These are phyloP conservation scores for Drosophila eugracilis DNA, from an alignment of 1,140 invertebrate species.

Conservation along the genomic window DNA sequence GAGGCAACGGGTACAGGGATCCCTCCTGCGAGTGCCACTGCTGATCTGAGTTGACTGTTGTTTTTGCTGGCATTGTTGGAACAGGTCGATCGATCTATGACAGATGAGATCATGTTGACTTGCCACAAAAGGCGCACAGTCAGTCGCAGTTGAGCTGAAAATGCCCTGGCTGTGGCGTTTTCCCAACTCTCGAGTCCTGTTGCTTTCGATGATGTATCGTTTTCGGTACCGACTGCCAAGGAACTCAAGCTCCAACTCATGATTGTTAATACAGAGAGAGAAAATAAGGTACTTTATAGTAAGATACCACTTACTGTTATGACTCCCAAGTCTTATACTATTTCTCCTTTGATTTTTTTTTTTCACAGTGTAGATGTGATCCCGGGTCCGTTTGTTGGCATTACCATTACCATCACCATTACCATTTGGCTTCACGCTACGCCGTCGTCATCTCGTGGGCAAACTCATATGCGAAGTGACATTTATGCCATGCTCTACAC, in stretches of 20 bases:
- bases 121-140: conserved; percentile 68
- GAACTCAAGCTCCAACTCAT: conserved; percentile 31
- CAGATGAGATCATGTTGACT: conserved; percentile 83
- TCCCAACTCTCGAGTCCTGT: conserved; percentile 65
- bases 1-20: conserved; percentile 26
- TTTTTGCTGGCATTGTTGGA: conserved; percentile 64
- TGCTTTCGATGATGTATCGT: conserved; percentile 80
- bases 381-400: conserved; percentile 32
- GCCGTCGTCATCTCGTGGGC: conserved; percentile 67
- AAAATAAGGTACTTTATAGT: too few relatives aligned
- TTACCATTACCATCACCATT: conserved; percentile 40
- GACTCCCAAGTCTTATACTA: too few relatives aligned
- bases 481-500: conserved; percentile 83
- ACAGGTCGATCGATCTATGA: conserved; percentile 83
- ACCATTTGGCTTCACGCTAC: conserved; percentile 71
- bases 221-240: conserved; percentile 47
- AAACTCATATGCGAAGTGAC: conserved; percentile 79
- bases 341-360: too few relatives aligned
- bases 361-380: not conserved
- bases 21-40: conserved; percentile 57
- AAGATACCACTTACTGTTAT: too few relatives aligned
- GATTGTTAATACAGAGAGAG: not conserved
- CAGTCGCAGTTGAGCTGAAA: conserved; percentile 23
- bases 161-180: conserved; percentile 41
- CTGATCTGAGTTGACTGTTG: conserved; percentile 12